Evolutionary conservation across 2,113 vertebrate genomes (phyloP), one percentile per base, ranked within the genome.

Genomic region (Caloenas nicobarica): DNA sequence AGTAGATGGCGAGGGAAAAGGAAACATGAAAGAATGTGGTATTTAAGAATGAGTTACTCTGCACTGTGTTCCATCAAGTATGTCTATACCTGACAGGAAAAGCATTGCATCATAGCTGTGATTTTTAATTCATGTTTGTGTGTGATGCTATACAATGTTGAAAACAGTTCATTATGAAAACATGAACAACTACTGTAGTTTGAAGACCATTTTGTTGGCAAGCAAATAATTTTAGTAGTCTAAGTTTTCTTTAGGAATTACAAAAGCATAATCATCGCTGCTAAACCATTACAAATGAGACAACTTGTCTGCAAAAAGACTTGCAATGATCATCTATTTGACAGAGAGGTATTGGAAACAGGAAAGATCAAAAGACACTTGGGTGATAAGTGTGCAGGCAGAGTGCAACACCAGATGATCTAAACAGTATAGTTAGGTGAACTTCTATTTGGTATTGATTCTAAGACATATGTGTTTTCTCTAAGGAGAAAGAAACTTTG

Each of bases 391-490:
- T 25, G 64, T 58, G 6, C 56, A 86, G 46, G 54, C 26, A 77
- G 38, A 78, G 38, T 38, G 9, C 34, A 91, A 93, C 95, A 81
- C 1, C 16, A 92, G 60, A 78, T 62, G 77, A 71, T 86, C 65
- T 92, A 42, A 84, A 74, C 23, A 64, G 18, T 79, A 60, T 18
- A 68, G 16, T 86, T 93, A 68, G 70, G 71, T 78, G n/a, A 93
- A 84, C 48, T 68, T 33, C 36, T 70, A 56, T 68, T 56, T 81
- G 25, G 7, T 92, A 87, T 81, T 84, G 42, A 91, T 92, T 95
- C 93, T 71, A 68, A 78, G 72, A 84, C 26, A 56, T 23, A 4
- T 29, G 40, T 88, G 78, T 81, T 74, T 95, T 86, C 48, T 95
- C 48, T 51, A 64, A 71, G 79, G 42, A 74, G 23, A 81, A 92